phyloP scores from a whole-genome alignment of 2,888 invertebrate genomes.

The Andrena flavipes region DNA sequence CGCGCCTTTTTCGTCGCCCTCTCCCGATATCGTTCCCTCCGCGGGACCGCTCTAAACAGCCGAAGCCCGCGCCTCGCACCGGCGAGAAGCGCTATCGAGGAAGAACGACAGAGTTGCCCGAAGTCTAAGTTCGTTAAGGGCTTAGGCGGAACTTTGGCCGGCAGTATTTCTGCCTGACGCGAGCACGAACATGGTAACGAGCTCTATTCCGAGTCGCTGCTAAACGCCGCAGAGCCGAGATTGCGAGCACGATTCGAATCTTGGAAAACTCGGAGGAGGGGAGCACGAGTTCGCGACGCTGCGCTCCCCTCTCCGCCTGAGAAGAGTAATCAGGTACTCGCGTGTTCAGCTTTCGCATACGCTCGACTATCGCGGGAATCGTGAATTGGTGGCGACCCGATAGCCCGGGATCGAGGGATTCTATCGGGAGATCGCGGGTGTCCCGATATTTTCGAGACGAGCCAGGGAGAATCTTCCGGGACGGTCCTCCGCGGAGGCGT shows the following conservation, averaged over 20 bases:
- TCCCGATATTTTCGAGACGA: not conserved
- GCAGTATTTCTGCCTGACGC: conserved; percentile 42
- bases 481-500: not conserved
- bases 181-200: conserved; percentile 42
- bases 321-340: conserved; percentile 22
- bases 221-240: conserved; percentile 24
- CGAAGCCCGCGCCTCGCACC: not conserved
- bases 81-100: not conserved
- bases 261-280: conserved; percentile 21
- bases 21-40: not conserved
- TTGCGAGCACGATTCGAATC: conserved; percentile 24
- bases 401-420: no score
- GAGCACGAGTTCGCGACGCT: conserved; percentile 22
- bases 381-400: not conserved
- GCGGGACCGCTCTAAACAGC: not conserved
- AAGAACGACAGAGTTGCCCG: conserved; percentile 5
- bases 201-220: conserved; percentile 30
- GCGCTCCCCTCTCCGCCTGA: not conserved
- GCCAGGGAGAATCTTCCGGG: not conserved
- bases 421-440: no score
- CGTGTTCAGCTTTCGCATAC: conserved; percentile 25
- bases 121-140: conserved; percentile 45
- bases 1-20: conserved; percentile 3
- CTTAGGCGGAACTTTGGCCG: conserved; percentile 21
- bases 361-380: conserved; percentile 13